phyloP scores from a whole-genome alignment of 2,888 invertebrate species.

The Chymomyza fuscimana region DNA sequence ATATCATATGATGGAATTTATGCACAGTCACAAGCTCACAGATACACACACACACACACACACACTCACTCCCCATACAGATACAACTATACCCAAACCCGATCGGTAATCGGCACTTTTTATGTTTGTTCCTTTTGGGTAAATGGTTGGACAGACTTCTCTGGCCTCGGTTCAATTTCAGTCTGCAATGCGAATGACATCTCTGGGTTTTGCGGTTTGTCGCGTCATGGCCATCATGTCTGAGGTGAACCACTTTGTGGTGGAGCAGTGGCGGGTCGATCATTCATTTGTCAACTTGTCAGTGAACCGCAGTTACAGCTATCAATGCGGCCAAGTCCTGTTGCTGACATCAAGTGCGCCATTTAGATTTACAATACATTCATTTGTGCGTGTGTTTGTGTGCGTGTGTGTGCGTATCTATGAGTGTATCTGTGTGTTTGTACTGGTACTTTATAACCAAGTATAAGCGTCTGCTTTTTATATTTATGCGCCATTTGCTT shows the following conservation, averaged over 20 bases:
- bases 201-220: conserved; percentile 62
- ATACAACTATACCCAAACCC: conserved; percentile 14
- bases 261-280: conserved; percentile 45
- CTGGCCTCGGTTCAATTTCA: conserved; percentile 29
- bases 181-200: conserved; percentile 7
- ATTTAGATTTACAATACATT: conserved; percentile 31
- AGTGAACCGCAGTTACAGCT: conserved; percentile 16
- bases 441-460: conserved; percentile 3
- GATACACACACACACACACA: conserved; percentile 11
- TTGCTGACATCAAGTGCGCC: conserved; percentile 36
- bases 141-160: conserved; percentile 14
- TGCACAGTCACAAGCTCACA: conserved; percentile 53
- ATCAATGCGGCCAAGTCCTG: conserved; percentile 16
- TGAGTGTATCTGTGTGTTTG: conserved; percentile 1
- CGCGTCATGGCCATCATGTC: conserved; percentile 51
- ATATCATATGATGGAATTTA: conserved; percentile 73
- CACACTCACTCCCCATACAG: conserved; percentile 4
- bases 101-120: conserved; percentile 62
- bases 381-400: neutral
- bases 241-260: conserved; percentile 56
- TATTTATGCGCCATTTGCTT: conserved; percentile 13
- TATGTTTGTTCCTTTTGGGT: conserved; percentile 37
- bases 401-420: neutral
- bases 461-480: neutral
- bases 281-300: conserved; percentile 71